phyloP scores from a whole-genome alignment of 2,797 vertebrate genomes.

The Podargus strigoides region DNA sequence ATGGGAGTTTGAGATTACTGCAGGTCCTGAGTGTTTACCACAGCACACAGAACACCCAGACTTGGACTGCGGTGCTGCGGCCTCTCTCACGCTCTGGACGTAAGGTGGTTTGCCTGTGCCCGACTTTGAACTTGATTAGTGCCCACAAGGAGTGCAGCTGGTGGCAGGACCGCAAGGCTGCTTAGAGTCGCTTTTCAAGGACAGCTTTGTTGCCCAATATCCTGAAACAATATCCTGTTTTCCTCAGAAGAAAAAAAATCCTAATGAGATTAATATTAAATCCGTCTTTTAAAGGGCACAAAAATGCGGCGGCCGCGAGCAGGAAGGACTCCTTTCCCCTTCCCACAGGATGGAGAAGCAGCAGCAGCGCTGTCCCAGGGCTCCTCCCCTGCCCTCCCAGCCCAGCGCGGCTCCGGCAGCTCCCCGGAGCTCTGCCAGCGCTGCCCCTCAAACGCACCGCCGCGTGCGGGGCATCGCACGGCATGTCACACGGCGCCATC shows the following conservation, averaged over 20 bases:
- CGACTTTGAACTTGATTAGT: background rate
- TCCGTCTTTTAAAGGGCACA: conserved; percentile 21
- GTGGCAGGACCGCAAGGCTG: background rate
- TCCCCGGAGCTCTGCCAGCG: background rate
- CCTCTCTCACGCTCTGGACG: background rate
- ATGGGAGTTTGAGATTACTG: background rate
- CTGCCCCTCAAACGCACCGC: background rate
- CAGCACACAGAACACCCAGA: background rate
- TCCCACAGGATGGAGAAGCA: background rate
- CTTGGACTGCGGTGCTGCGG: background rate
- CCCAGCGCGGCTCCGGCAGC: background rate
- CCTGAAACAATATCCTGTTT: conserved; percentile 62
- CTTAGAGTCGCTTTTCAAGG: conserved; percentile 37
- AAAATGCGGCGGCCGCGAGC: background rate
- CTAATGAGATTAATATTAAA: conserved; percentile 60
- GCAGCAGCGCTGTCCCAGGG: background rate
- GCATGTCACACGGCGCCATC: background rate
- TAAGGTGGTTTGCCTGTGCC: background rate
- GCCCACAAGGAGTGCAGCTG: background rate
- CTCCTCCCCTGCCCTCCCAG: background rate
- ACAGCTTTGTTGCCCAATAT: conserved; percentile 56
- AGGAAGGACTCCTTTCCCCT: background rate
- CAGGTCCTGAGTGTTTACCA: background rate
- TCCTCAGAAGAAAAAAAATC: conserved; percentile 30
- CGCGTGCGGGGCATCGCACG: rapidly evolving